Evolutionary conservation across 2,888 invertebrate species (phyloP).

Genomic region (Hypomecis punctinalis): DNA sequence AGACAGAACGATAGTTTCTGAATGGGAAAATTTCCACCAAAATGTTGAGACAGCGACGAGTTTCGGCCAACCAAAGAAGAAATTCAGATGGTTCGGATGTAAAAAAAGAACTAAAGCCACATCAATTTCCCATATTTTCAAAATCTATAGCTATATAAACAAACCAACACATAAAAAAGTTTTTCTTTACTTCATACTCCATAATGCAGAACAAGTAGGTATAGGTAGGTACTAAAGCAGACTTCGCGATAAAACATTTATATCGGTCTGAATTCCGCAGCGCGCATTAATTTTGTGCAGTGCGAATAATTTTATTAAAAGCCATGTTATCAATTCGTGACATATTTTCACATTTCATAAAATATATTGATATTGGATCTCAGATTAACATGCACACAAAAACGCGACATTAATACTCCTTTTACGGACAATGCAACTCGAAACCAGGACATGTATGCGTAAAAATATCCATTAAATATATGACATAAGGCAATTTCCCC

Average conservation of each 20-base stretch:
- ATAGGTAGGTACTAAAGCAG: not conserved
- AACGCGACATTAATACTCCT: too few relatives aligned
- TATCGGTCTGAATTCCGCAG: not conserved
- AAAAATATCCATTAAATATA: constrained; percentile 50
- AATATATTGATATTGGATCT: too few relatives aligned
- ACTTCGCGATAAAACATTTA: not conserved
- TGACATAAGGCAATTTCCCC: constrained; percentile 59
- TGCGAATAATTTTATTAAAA: constrained; percentile 6
- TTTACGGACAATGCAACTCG: too few relatives aligned
- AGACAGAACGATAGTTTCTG: too few relatives aligned
- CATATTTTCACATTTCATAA: not conserved
- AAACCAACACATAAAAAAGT: not conserved
- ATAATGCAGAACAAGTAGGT: too few relatives aligned
- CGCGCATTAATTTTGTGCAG: constrained; percentile 23
- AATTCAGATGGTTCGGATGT: not conserved
- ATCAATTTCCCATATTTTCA: not conserved
- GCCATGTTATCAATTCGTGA: not conserved
- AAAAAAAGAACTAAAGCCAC: not conserved
- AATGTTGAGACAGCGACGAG: not conserved
- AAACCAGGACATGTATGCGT: constrained; percentile 14
- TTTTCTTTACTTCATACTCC: too few relatives aligned
- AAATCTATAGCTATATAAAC: not conserved
- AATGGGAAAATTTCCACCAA: not conserved
- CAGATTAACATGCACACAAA: too few relatives aligned
- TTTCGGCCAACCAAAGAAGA: not conserved